Conservation (phyloP, 2,113 vertebrate genomes). For the Nycticebus coucang region DNA sequence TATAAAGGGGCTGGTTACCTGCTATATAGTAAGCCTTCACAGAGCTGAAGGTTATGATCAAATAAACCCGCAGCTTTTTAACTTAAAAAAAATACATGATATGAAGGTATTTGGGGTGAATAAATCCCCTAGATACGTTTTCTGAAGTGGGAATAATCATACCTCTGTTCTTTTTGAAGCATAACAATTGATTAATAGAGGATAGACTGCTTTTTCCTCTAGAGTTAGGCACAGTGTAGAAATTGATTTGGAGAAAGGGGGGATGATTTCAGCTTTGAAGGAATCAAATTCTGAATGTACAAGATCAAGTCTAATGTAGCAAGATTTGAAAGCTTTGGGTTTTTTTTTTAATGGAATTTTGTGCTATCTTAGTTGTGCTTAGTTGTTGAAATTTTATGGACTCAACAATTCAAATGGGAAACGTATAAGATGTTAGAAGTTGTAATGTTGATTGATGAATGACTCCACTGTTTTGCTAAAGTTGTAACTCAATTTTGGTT, state of each 20-base stretch:
- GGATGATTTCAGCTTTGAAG: not conserved
- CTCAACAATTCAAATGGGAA: not conserved
- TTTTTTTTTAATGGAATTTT: not conserved
- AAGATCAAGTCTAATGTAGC: conserved; percentile 1
- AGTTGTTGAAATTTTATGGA: conserved; percentile 8
- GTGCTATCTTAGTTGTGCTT: not conserved
- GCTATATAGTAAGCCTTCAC: not conserved
- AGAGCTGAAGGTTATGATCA: conserved; percentile 25
- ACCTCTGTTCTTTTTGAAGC: not conserved
- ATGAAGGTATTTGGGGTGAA: not conserved
- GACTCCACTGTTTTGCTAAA: not conserved
- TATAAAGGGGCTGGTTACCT: not conserved
- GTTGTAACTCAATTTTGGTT: conserved; percentile 1
- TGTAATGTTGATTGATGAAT: not conserved
- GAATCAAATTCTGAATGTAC: not conserved
- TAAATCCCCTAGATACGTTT: conserved; percentile 39
- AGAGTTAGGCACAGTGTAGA: not conserved
- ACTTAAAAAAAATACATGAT: not conserved
- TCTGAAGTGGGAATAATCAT: conserved; percentile 16
- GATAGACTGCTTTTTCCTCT: conserved; percentile 16
- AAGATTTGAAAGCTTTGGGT: not conserved
- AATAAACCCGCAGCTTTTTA: not conserved
- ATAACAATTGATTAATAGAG: conserved; percentile 32
- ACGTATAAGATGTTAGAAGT: not conserved
- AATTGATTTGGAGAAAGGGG: conserved; percentile 35